A percentile compares a stretch with the other conserved stretches of the same genome.
Conservation (phyloP, 2,797 vertebrate species). For the Cryptoblepharus egeriae region DNA sequence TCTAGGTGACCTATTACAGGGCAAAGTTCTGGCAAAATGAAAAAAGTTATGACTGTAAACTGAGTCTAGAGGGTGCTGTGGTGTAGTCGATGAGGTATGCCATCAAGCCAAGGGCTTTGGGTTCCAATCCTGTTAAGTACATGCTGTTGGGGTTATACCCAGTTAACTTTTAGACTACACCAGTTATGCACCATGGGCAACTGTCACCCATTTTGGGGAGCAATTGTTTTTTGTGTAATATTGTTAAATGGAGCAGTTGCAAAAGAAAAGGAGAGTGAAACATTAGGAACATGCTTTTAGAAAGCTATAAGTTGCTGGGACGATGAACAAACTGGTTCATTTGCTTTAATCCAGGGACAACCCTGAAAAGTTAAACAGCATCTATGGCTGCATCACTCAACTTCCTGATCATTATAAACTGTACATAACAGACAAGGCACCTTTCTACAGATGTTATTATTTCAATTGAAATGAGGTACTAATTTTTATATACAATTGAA, state of each 20-base stretch:
- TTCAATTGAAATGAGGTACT: background rate
- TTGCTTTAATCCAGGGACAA: background rate
- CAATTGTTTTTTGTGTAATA: too few relatives aligned
- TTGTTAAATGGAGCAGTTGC: background rate
- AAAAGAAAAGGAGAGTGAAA: background rate
- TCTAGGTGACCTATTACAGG: background rate
- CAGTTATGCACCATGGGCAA: background rate
- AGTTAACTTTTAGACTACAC: background rate
- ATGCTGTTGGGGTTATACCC: background rate
- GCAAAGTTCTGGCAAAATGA: background rate
- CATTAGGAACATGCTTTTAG: background rate
- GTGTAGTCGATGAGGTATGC: slow-evolving; percentile 16
- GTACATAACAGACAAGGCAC: background rate
- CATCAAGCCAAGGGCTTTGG: background rate
- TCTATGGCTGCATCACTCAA: background rate
- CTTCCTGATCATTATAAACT: background rate
- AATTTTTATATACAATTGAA: too few relatives aligned
- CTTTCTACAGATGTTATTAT: background rate
- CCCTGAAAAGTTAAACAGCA: background rate
- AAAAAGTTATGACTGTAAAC: background rate
- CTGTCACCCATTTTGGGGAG: background rate
- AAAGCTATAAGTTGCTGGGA: background rate
- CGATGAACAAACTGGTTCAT: background rate
- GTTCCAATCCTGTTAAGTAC: slow-evolving; percentile 13
- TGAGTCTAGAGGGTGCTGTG: slow-evolving; percentile 50